These are phyloP conservation scores for Rhynchopsitta pachyrhyncha DNA, from an alignment of 2,113 vertebrate genomes.

Conservation along the genomic window DNA sequence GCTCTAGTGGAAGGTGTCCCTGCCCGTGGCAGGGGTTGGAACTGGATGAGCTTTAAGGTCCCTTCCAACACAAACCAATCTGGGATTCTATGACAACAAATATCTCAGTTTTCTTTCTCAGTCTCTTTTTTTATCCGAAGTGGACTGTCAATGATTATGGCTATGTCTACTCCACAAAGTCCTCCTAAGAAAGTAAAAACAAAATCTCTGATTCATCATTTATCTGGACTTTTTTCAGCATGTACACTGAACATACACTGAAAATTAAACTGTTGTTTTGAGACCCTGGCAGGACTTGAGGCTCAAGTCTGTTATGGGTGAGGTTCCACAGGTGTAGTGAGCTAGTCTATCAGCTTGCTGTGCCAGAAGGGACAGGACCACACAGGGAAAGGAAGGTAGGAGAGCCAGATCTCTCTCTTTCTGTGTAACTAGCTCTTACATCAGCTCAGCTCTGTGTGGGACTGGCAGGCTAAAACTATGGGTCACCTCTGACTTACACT, in stretches of 20 bases:
- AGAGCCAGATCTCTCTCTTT: not conserved
- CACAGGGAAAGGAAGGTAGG: not conserved
- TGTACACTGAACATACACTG: not conserved
- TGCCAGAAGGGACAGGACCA: not conserved
- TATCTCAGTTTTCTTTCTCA: not conserved
- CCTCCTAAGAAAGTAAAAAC: not conserved
- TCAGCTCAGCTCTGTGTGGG: not conserved
- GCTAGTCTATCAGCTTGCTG: not conserved
- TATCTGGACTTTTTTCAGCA: conserved; percentile 11
- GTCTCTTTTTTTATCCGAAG: not conserved
- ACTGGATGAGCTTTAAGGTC: not conserved
- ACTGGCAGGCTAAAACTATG: not conserved
- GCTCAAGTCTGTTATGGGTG: not conserved
- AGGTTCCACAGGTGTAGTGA: conserved; percentile 30
- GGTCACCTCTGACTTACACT: not conserved
- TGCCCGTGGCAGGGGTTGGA: not conserved
- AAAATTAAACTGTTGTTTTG: not conserved
- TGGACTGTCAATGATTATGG: not conserved
- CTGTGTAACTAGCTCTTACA: not conserved
- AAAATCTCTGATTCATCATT: conserved; percentile 15
- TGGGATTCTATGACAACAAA: not conserved
- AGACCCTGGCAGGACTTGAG: not conserved
- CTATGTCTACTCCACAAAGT: not conserved
- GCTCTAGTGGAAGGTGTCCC: not conserved
- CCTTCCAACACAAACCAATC: not conserved